Percentiles rank a stretch among this genome's conserved stretches.
phyloP scores from a whole-genome alignment of 2,888 invertebrate genomes.

The Cosmopolites sordidus region DNA sequence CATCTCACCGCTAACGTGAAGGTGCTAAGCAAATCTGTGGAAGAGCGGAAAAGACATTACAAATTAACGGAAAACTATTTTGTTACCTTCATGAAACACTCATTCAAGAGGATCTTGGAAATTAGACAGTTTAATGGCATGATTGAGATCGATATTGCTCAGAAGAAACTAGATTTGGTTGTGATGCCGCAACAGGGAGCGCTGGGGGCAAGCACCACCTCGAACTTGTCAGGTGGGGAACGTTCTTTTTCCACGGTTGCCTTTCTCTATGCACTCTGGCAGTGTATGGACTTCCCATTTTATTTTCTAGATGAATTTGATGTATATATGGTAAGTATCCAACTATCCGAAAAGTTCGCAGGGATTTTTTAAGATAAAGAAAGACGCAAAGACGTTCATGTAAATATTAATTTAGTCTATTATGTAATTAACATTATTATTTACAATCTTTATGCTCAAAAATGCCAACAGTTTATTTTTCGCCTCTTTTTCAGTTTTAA shows the following conservation, averaged over 20 bases:
- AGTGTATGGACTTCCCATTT: constrained; percentile 86
- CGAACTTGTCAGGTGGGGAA: constrained; percentile 90
- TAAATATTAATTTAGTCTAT: too few species aligned
- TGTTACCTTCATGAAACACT: constrained; percentile 43
- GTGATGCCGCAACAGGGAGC: constrained; percentile 55
- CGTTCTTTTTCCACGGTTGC: constrained; percentile 93
- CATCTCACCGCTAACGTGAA: constrained; percentile 33
- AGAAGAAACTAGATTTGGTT: constrained; percentile 51
- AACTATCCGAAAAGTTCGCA: too few species aligned
- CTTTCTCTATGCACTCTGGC: constrained; percentile 90
- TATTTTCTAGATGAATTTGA: constrained; percentile 95
- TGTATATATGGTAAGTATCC: constrained; percentile 77
- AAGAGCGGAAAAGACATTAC: constrained; percentile 43
- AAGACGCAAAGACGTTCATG: too few species aligned
- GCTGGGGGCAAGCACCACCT: constrained; percentile 52
- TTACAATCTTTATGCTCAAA: too few species aligned
- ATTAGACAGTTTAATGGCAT: constrained; percentile 55
- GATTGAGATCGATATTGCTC: constrained; percentile 53
- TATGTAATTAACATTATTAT: too few species aligned
- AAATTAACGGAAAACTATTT: constrained; percentile 45
- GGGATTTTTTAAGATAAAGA: too few species aligned
- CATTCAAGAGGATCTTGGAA: constrained; percentile 55
- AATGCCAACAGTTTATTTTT: too few species aligned
- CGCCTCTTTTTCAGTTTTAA: too few species aligned
- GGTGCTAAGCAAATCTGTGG: constrained; percentile 36